Evolutionary conservation across 2,797 vertebrate species (phyloP), one percentile per base, ranked within the genome.

Genomic region (Crocidura indochinensis): DNA sequence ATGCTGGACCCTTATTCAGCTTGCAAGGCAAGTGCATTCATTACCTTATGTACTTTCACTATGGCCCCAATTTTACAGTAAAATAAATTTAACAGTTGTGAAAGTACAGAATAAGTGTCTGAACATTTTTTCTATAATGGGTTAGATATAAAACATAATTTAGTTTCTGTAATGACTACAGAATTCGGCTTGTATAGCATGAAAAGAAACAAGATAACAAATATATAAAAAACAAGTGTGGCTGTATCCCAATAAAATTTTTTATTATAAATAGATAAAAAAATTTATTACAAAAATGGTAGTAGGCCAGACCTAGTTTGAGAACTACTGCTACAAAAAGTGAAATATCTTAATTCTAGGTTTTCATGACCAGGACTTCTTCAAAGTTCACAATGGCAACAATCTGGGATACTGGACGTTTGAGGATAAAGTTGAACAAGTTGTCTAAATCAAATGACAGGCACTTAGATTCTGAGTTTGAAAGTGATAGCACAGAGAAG

Each of bases 61-160:
- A 53, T 53, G 12, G 51, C 7, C 17, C 51, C 11, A 14, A 3
- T 53, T 17, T 17, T 71, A 77, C 46, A 46, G 11, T 11, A 73
- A 79, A 72, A 78, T 3, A 38, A 17, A 65, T 92, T 64, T 27
- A 82, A 89, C n/a, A 31, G 46, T 24, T 51, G 1, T 80, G 53
- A 77, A 7, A 81, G 56, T 1, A 71, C 22, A 68, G 5, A 49
- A 76, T 11, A 90, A 67, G 14, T 14, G 49, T 67, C 26, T 89
- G 22, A 31, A 87, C 38, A 79, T 46, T 56, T 84, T 77, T 71
- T 65, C 26, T 46, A 10, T 53, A 65, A 65, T 51, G 31, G 53
- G 26, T 46, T 24, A 71, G 31, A 71, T 5, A 71, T 5, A 47
- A 27, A 51, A 92, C 82, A 86, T 73, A 90, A 17, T 81, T 88